A percentile compares a stretch with the other conserved stretches of the same genome.
Evolutionary conservation across 2,888 invertebrate species (phyloP).

Genomic region (Agrotis segetum): DNA sequence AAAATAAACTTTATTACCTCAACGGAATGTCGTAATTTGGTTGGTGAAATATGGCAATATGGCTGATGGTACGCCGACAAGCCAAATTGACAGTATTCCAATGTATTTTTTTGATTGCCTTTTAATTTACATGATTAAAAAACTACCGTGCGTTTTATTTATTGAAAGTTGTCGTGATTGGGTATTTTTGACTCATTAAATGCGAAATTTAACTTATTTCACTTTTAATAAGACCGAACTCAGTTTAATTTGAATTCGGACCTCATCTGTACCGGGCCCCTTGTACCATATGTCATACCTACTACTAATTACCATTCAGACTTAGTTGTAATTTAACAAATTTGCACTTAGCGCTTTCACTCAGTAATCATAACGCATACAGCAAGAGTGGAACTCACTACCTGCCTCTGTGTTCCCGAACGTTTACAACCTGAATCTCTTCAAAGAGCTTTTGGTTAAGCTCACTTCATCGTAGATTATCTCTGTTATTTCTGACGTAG

Average conservation of each 20-base stretch:
- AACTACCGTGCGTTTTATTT: slow-evolving; percentile 14
- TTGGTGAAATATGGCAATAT: slow-evolving; percentile 11
- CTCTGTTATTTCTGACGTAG: too few species aligned
- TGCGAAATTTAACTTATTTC: not conserved
- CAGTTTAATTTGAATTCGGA: not conserved
- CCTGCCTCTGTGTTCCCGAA: too few species aligned
- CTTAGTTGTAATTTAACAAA: too few species aligned
- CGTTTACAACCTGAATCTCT: too few species aligned
- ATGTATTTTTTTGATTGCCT: slow-evolving; percentile 16
- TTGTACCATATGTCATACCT: too few species aligned
- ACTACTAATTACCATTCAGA: too few species aligned
- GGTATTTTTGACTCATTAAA: not conserved
- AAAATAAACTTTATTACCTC: slow-evolving; percentile 18
- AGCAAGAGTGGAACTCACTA: too few species aligned
- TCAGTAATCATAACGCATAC: too few species aligned
- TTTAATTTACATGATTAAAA: slow-evolving; percentile 38
- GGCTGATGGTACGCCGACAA: slow-evolving; percentile 16
- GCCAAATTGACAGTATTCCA: slow-evolving; percentile 51
- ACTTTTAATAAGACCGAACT: not conserved
- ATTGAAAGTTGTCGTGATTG: slow-evolving; percentile 1
- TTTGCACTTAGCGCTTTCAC: too few species aligned
- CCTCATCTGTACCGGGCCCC: too few species aligned
- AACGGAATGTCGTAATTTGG: slow-evolving; percentile 2
- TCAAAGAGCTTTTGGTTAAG: too few species aligned
- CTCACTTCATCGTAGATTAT: too few species aligned